phyloP scores from a whole-genome alignment of 2,888 invertebrate genomes.

The Horisme vitalbata region DNA sequence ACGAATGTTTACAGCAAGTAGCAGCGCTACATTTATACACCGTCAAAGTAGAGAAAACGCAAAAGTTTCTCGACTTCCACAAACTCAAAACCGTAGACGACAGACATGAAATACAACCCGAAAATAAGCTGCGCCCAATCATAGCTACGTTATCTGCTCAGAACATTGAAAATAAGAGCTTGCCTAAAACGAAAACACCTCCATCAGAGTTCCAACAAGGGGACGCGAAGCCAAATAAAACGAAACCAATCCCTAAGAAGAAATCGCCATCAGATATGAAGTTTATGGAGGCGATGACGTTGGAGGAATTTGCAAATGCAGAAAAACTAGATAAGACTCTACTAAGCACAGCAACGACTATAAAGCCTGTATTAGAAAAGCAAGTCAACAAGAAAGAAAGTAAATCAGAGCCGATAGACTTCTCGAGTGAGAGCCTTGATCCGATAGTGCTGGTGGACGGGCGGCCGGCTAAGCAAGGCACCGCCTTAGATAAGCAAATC shows the following conservation, averaged over 20 bases:
- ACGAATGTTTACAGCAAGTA: constrained; percentile 75
- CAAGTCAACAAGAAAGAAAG: constrained; percentile 33
- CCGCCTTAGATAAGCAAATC: constrained; percentile 70
- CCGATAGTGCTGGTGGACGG: constrained; percentile 67
- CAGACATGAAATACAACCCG: constrained; percentile 39
- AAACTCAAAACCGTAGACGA: constrained; percentile 58
- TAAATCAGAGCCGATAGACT: constrained; percentile 37
- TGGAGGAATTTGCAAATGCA: constrained; percentile 67
- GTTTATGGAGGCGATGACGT: constrained; percentile 68
- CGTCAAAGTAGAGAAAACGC: constrained; percentile 74
- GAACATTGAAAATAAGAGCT: constrained; percentile 33
- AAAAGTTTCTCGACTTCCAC: constrained; percentile 72
- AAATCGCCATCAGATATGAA: constrained; percentile 62
- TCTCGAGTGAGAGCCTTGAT: constrained; percentile 53
- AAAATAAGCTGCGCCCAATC: constrained; percentile 48
- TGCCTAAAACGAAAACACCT: constrained; percentile 34
- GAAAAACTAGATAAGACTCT: constrained; percentile 66
- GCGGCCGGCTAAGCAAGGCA: constrained; percentile 68
- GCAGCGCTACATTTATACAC: constrained; percentile 62
- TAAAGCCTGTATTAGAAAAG: constrained; percentile 24
- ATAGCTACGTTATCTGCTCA: constrained; percentile 48
- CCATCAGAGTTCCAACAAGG: constrained; percentile 60
- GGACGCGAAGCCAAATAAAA: constrained; percentile 50
- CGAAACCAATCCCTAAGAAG: constrained; percentile 46
- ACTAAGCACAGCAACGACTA: constrained; percentile 42